A percentile compares a stretch with the other conserved stretches of the same genome.
Conservation (phyloP, 2,113 vertebrate genomes). For the Colinus virginianus region DNA sequence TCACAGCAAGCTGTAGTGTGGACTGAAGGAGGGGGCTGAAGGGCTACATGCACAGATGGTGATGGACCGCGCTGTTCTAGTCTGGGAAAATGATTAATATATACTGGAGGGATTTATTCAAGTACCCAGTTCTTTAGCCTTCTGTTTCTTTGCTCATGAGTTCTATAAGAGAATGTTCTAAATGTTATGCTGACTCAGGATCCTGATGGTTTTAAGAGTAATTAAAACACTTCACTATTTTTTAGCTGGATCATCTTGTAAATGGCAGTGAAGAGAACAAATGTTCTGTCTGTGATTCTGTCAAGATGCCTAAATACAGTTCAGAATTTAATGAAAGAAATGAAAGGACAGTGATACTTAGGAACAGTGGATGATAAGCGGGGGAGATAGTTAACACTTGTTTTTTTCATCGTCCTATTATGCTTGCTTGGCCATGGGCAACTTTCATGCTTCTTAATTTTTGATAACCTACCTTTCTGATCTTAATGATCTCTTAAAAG, state of each 20-base stretch:
- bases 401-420: neutral
- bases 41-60: constrained; percentile 38
- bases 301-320: neutral
- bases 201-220: neutral
- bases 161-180: constrained; percentile 46
- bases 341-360: neutral
- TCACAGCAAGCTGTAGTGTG: neutral
- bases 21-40: constrained; percentile 20
- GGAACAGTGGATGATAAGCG: neutral
- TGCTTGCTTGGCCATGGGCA: neutral
- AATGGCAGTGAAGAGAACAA: constrained; percentile 49
- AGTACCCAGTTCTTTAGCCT: constrained; percentile 25
- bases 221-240: neutral
- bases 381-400: neutral
- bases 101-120: constrained; percentile 40
- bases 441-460: neutral
- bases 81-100: constrained; percentile 64
- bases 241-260: neutral
- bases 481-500: neutral
- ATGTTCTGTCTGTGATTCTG: neutral
- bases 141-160: constrained; percentile 45
- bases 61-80: constrained; percentile 23
- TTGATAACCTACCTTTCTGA: neutral
- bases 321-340: neutral
- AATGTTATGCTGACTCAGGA: constrained; percentile 45